Conservation (phyloP, 2,888 invertebrate species). For the Eupithecia centaureata region DNA sequence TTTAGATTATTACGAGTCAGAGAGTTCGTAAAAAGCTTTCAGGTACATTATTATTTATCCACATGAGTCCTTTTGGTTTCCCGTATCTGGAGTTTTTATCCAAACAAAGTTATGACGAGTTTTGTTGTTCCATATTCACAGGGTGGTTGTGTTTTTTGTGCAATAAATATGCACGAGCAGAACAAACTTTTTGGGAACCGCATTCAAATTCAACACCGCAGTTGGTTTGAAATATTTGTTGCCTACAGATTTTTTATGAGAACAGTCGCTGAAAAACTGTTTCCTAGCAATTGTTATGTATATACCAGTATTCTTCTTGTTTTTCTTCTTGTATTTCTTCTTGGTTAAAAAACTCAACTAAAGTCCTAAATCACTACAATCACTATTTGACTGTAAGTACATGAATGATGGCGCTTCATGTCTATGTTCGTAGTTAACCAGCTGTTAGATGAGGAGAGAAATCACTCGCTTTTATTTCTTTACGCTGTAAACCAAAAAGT, state of each 20-base stretch:
- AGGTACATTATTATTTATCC: background rate
- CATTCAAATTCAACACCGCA: slow-evolving; percentile 37
- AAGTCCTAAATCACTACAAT: too few relatives aligned
- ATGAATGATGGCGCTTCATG: too few relatives aligned
- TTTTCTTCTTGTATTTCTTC: too few relatives aligned
- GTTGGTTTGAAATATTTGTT: slow-evolving; percentile 42
- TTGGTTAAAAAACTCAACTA: too few relatives aligned
- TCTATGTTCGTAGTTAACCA: too few relatives aligned
- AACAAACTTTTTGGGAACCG: slow-evolving; percentile 45
- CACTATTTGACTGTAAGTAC: too few relatives aligned
- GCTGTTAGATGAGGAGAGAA: too few relatives aligned
- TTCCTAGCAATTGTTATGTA: background rate
- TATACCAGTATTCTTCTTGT: background rate
- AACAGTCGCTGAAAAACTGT: slow-evolving; percentile 7
- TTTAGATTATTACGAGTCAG: background rate
- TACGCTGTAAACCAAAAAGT: too few relatives aligned
- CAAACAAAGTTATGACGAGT: slow-evolving; percentile 17
- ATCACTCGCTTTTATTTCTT: too few relatives aligned
- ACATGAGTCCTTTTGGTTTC: slow-evolving; percentile 5
- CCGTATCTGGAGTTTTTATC: slow-evolving; percentile 7
- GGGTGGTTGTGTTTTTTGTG: slow-evolving; percentile 29
- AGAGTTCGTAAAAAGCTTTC: background rate
- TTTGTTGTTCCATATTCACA: slow-evolving; percentile 37
- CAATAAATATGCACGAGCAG: slow-evolving; percentile 34
- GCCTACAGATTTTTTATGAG: slow-evolving; percentile 37